Conservation (phyloP, 1,140 invertebrate species). For the Babylonia areolata region DNA sequence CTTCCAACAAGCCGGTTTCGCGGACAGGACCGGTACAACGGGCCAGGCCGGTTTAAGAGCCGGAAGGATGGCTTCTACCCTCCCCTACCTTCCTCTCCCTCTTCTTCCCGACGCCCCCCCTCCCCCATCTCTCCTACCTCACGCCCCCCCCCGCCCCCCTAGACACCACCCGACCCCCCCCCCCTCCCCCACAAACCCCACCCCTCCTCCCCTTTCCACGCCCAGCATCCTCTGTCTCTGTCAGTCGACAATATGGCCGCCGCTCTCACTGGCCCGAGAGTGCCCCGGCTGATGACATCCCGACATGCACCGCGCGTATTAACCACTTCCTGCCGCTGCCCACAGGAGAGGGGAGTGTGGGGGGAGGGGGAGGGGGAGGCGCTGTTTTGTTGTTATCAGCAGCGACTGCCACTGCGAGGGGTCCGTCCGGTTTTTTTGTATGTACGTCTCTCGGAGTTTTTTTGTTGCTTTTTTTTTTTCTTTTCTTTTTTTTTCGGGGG, state of each 20-base stretch:
- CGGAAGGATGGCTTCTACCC: background rate
- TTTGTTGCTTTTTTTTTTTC: too few species aligned
- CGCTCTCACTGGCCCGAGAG: background rate
- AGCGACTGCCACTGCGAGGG: too few species aligned
- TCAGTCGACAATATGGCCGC: background rate
- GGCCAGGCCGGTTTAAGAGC: background rate
- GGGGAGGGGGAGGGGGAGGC: too few species aligned
- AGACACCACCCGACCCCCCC: background rate
- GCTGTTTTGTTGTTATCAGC: background rate
- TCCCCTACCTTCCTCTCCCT: background rate
- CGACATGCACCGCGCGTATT: constrained; percentile 5
- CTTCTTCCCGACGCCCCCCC: background rate
- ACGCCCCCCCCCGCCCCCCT: background rate
- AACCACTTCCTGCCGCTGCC: background rate
- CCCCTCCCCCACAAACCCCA: background rate
- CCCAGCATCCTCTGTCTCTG: background rate
- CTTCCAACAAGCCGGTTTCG: background rate
- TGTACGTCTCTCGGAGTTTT: background rate
- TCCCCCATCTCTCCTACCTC: too few species aligned
- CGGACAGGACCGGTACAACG: background rate
- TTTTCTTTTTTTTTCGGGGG: too few species aligned
- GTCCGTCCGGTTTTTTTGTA: too few species aligned
- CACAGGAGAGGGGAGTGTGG: too few species aligned
- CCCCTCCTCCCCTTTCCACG: background rate
- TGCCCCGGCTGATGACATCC: background rate